Evolutionary conservation across 2,888 invertebrate species (phyloP), one percentile per base, ranked within the genome.

Genomic region (Tetragonula carbonaria): DNA sequence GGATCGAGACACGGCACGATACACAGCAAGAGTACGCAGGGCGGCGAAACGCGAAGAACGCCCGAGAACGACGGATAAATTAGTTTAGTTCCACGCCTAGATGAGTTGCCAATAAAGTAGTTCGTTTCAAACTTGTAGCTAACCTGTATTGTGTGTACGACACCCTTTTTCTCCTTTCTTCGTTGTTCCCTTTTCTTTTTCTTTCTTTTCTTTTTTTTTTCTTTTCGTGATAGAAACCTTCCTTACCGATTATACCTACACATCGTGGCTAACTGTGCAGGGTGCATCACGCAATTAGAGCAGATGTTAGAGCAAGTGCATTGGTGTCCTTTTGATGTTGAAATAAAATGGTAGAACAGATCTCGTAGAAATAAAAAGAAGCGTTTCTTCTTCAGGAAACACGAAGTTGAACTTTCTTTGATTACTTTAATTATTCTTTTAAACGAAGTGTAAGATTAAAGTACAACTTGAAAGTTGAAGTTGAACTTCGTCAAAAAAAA

Each of bases 41-140:
- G 80, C 81, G 85, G 86, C 81, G 80, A 45, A 80, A 86, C 81
- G 74, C 83, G 70, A 84, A 86, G 78, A 83, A 86, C 82, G 80
- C 80, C 45, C 78, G 72, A 90, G 86, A 93, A 92, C 92, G 93
- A 93, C 94, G 78, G 84, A 87, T 92, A 91, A 53, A 77, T 77
- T 93, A 94, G 93, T 93, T 94, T 94, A 94, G 94, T 89, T 94
- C 89, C 92, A 94, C 94, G 94, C 94, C 93, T 94, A 94, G 94
- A 93, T 90, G 92, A 94, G 94, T 94, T 94, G 94, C 94, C 94
- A 94, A 94, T 94, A 94, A 94, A 94, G 94, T 94, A 94, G 94
- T 94, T 92, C 91, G 92, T 93, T 92, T 93, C 88, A 94, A 94
- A 94, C 93, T 94, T 92, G 94, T 94, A 94, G 94, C 94, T 94